Percentiles rank a stretch among this genome's conserved stretches.
Evolutionary conservation across 2,888 invertebrate species (phyloP).

Genomic region (Dicyrtomina minuta): DNA sequence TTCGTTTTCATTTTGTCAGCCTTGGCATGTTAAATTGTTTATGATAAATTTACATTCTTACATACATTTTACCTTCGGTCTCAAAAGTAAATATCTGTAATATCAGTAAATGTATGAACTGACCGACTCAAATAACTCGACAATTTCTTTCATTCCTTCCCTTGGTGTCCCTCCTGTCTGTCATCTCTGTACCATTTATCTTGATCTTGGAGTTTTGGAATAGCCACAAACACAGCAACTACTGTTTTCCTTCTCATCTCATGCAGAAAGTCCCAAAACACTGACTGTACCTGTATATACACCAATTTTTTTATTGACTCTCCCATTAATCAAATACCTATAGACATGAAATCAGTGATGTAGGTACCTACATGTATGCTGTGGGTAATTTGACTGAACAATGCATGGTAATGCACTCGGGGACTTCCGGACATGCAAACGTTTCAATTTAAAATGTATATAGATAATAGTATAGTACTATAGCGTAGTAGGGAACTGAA

Average conservation of each 20-base stretch:
- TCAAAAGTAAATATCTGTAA: not conserved
- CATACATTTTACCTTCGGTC: not conserved
- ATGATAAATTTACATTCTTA: constrained; percentile 21
- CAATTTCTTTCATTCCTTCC: not conserved
- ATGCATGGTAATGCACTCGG: too few relatives aligned
- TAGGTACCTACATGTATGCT: too few relatives aligned
- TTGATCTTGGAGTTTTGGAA: too few relatives aligned
- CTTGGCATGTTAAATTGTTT: constrained; percentile 16
- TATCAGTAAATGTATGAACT: not conserved
- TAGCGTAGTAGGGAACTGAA: too few relatives aligned
- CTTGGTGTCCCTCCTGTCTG: not conserved
- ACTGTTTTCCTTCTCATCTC: not conserved
- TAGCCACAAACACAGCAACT: too few relatives aligned
- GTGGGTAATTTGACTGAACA: too few relatives aligned
- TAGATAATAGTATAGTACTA: too few relatives aligned
- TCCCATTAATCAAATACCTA: not conserved
- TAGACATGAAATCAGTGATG: too few relatives aligned
- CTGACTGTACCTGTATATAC: not conserved
- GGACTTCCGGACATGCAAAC: too few relatives aligned
- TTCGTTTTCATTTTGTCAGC: constrained; percentile 11
- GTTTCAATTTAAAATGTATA: too few relatives aligned
- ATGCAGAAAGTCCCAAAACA: not conserved
- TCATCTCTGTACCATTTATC: not conserved
- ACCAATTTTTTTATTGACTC: not conserved
- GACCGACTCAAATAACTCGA: not conserved